Evolutionary conservation across 2,888 invertebrate genomes (phyloP).

Genomic region (Aphidoletes aphidimyza): DNA sequence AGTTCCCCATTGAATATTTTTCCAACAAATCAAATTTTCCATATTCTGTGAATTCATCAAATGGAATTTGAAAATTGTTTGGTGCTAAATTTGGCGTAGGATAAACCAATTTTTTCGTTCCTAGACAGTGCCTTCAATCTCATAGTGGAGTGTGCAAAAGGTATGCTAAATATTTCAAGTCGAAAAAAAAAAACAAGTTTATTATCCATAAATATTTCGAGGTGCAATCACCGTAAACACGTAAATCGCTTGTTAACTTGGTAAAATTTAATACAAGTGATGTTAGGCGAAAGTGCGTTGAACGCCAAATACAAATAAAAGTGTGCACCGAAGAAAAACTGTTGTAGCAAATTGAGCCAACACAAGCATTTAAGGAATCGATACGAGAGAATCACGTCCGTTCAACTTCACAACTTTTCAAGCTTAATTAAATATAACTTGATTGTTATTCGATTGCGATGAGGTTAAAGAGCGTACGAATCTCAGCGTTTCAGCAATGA

Average conservation of each 20-base stretch:
- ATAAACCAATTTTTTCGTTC: too few species aligned
- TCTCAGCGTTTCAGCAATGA: too few species aligned
- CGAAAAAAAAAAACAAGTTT: too few species aligned
- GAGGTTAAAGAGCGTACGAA: too few species aligned
- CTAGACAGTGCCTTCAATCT: too few species aligned
- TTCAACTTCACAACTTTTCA: neutral
- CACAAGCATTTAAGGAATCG: neutral
- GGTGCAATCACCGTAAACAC: neutral
- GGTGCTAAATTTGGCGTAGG: too few species aligned
- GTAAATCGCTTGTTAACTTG: too few species aligned
- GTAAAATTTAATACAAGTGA: neutral
- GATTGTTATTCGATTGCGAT: neutral
- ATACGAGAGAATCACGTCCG: neutral
- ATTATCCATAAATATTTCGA: neutral
- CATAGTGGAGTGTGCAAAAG: too few species aligned
- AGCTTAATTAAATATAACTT: neutral
- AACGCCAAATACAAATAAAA: neutral
- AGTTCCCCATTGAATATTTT: neutral
- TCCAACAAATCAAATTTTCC: too few species aligned
- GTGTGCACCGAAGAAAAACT: neutral
- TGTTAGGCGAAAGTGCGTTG: neutral
- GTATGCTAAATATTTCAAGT: too few species aligned
- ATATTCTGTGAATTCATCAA: too few species aligned
- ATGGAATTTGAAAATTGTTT: too few species aligned
- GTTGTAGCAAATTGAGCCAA: neutral